Base-by-base conservation (phyloP, 2,113 vertebrate species). In the Paramormyrops kingsleyae region DNA sequence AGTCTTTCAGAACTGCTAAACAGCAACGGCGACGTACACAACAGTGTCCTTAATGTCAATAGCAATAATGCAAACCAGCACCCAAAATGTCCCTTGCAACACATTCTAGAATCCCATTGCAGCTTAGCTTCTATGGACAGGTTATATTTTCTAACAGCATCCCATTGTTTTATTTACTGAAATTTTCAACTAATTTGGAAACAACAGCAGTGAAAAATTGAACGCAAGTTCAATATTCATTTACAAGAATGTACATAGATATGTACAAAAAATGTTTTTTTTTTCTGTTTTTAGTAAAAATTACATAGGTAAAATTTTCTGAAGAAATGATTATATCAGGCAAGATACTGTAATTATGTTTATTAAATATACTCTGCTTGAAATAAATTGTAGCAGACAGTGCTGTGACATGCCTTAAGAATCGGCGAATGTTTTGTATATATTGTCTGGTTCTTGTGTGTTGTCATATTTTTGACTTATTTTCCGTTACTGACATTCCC, bases 221-320 rank as follows among this genome's bases (percentile, higher is more conserved):
- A 88, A 80, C 17, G 5, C 49, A 83, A 8, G 31, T n/a, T 42
- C 74, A 89, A 83, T 42, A 89, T 80, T 35, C 46, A 52, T 62
- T 42, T 84, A 89, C 24, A 85, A 50, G 52, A 56, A 84, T 89
- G 39, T 84, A 59, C 89, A 62, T 59, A 62, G 17, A 89, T 83
- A 83, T 89, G 50, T 44, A 89, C 53, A 59, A 50, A 80, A 88
- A 85, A 62, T 7, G 52, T 24, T 42, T 7, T 56, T 6, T 35
- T 56, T 83, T 50, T 89, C 49, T 59, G 31, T 52, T 85, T 89
- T 52, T 15, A 31, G 80, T 12, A 47, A 89, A 89, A 89, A 46
- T 84, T 59, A 44, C 89, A 62, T 24, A n/a, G 59, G 24, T 89
- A 46, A 8, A 84, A 84, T 46, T 42, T 39, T 89, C 77, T 31